These are phyloP conservation scores for Mastomys natalensis DNA, from an alignment of 2,113 vertebrate species.

Conservation along the genomic window DNA sequence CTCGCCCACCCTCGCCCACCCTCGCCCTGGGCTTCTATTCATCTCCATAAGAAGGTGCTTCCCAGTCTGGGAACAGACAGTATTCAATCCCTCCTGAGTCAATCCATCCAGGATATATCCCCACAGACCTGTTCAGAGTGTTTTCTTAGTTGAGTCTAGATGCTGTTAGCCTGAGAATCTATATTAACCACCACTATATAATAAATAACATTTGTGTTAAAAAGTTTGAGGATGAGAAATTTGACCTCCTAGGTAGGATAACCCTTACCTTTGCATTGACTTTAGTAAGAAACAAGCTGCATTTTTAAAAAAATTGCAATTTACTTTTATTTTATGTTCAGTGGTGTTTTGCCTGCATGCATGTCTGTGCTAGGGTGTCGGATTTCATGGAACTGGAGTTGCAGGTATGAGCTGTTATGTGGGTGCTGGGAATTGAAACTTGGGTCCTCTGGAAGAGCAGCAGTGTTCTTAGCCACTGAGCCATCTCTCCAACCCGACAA, in stretches of 20 bases:
- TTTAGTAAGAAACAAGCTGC: neutral
- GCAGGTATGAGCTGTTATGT: neutral
- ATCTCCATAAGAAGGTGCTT: neutral
- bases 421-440: neutral
- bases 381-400: neutral
- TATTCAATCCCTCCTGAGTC: neutral
- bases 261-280: neutral
- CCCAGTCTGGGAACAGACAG: neutral
- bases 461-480: neutral
- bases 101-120: neutral
- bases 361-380: neutral
- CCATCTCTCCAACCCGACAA: neutral
- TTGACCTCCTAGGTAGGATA: neutral
- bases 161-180: neutral
- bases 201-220: conserved; percentile 12
- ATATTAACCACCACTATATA: too few species aligned
- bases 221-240: neutral
- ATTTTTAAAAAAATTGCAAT: neutral
- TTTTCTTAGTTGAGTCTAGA: neutral
- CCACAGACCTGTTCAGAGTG: neutral
- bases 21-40: neutral
- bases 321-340: neutral
- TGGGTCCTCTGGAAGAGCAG: neutral
- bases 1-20: too few species aligned
- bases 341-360: neutral